Evolutionary conservation across 2,113 vertebrate genomes (phyloP).

Genomic region (Pithys albifrons): DNA sequence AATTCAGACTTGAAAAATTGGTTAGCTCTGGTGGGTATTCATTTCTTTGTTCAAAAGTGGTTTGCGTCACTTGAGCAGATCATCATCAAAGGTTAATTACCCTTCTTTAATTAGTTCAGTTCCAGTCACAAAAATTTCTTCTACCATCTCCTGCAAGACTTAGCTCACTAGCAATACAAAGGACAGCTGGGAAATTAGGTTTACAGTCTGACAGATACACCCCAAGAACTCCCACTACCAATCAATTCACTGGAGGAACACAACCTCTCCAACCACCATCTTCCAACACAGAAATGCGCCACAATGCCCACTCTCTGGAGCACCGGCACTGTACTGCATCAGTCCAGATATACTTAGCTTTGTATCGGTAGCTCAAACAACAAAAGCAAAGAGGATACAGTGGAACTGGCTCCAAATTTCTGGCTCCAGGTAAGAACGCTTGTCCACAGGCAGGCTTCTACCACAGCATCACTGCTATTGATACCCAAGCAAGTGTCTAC

Average conservation of each 20-base stretch:
- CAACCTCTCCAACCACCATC: neutral
- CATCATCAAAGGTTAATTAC: neutral
- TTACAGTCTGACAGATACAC: neutral
- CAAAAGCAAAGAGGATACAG: neutral
- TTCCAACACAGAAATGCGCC: neutral
- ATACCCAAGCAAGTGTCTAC: fast-evolving
- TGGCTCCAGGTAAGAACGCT: neutral
- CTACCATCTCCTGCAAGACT: neutral
- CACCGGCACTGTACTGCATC: neutral
- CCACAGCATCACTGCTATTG: neutral
- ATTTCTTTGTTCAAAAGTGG: neutral
- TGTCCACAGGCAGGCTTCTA: neutral
- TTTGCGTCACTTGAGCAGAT: neutral
- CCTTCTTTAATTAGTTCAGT: neutral
- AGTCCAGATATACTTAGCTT: neutral
- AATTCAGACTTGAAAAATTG: neutral
- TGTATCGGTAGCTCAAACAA: neutral
- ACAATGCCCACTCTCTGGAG: neutral
- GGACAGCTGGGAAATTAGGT: neutral
- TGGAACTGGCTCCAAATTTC: neutral
- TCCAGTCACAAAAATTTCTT: neutral
- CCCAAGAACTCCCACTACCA: neutral
- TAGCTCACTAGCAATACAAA: neutral
- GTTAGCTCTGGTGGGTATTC: neutral
- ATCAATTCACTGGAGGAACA: neutral